phyloP scores from a whole-genome alignment of 2,888 invertebrate genomes.

The Epistrophe eligans region DNA sequence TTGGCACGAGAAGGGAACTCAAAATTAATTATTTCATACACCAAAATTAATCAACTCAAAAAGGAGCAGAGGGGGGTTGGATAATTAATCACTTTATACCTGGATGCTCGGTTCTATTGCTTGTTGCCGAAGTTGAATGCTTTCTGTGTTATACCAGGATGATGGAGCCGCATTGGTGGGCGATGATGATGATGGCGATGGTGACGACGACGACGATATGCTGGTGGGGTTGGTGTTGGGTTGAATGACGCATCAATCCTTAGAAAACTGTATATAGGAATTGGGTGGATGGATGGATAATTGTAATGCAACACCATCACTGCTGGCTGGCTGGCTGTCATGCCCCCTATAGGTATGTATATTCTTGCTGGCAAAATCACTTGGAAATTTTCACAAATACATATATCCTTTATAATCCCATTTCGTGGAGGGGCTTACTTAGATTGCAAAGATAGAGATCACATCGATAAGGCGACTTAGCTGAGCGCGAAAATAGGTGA shows the following conservation, averaged over 20 bases:
- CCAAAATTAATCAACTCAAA: conserved; percentile 76
- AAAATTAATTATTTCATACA: conserved; percentile 76
- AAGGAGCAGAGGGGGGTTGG: conserved; percentile 41
- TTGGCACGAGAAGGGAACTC: conserved; percentile 67
- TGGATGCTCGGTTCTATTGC: conserved; percentile 45
- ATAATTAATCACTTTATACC: conserved; percentile 72
- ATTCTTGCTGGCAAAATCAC: conserved; percentile 56
- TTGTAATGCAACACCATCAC: conserved; percentile 59
- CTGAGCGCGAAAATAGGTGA: conserved; percentile 47
- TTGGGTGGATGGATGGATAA: conserved; percentile 4
- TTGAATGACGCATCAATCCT: conserved; percentile 45
- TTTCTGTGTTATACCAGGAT: background rate
- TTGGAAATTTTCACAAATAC: conserved; percentile 67
- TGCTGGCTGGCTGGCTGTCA: background rate
- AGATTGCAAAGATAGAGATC: conserved; percentile 61
- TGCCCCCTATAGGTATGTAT: background rate
- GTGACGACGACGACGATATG: conserved; percentile 4
- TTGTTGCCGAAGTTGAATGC: conserved; percentile 20
- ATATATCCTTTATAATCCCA: conserved; percentile 56
- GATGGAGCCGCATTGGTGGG: conserved; percentile 4
- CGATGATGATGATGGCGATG: conserved; percentile 16
- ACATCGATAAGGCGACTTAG: conserved; percentile 52
- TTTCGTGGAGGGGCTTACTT: conserved; percentile 50
- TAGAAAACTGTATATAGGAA: background rate
- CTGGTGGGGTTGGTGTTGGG: background rate